phyloP scores from a whole-genome alignment of 2,888 invertebrate genomes.

The Callyntrura guangdongensis region DNA sequence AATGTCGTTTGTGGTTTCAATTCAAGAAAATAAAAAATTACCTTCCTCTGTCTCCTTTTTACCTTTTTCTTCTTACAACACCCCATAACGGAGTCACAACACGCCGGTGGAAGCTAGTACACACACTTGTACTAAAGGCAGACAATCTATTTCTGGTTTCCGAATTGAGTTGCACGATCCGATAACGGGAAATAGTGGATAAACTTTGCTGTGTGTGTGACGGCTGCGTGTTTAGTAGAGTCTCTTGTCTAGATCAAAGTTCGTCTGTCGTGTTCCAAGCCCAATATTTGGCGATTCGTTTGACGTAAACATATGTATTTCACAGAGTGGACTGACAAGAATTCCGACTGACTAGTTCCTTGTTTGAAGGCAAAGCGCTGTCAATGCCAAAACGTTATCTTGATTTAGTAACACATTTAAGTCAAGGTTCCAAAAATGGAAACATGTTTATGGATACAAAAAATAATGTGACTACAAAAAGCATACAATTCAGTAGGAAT shows the following conservation, averaged over 20 bases:
- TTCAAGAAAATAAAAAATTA: conserved; percentile 14
- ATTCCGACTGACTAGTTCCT: conserved; percentile 39
- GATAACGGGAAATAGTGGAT: not conserved
- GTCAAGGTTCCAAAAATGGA: conserved; percentile 65
- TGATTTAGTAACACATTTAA: conserved; percentile 52
- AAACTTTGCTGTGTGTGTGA: not conserved
- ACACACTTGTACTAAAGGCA: not conserved
- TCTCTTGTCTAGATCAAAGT: not conserved
- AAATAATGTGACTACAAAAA: not conserved
- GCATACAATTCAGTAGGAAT: not conserved
- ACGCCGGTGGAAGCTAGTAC: not conserved
- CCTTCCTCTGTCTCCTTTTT: conserved; percentile 47
- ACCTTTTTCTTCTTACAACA: conserved; percentile 75
- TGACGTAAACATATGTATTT: conserved; percentile 54
- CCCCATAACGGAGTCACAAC: conserved; percentile 45
- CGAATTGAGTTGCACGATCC: not conserved
- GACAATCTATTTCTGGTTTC: not conserved
- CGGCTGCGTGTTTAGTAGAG: not conserved
- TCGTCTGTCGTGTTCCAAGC: not conserved
- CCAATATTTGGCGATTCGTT: conserved; percentile 1
- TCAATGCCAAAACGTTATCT: conserved; percentile 67
- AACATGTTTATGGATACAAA: conserved; percentile 41
- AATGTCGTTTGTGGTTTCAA: conserved; percentile 29
- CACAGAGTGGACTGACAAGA: not conserved
- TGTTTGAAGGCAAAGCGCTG: conserved; percentile 60